phyloP scores from a whole-genome alignment of 2,113 vertebrate species.

The Acinonyx jubatus region DNA sequence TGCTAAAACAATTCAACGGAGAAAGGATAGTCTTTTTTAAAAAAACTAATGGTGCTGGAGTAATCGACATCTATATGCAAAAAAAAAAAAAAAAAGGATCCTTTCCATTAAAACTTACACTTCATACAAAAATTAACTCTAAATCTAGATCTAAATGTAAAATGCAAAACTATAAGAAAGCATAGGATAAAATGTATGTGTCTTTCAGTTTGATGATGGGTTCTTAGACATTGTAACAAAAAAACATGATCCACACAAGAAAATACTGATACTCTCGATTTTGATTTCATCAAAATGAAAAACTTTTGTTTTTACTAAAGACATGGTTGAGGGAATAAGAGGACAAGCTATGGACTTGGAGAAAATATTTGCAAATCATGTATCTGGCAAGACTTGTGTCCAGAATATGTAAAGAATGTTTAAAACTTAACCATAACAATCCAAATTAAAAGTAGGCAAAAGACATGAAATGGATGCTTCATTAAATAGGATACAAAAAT shows the following conservation, averaged over 20 bases:
- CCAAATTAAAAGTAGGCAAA: not conserved
- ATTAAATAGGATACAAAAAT: not conserved
- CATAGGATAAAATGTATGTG: not conserved
- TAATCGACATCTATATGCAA: not conserved
- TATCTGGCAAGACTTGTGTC: not conserved
- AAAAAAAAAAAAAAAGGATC: not conserved
- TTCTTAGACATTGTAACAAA: not conserved
- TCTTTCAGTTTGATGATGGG: not conserved
- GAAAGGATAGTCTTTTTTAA: not conserved
- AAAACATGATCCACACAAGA: not conserved
- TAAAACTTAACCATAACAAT: not conserved
- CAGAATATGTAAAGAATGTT: not conserved
- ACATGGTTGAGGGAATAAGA: not conserved
- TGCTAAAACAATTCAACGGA: not conserved
- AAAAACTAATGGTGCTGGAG: not conserved
- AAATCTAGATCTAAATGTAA: not conserved
- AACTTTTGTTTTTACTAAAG: not conserved
- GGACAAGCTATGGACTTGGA: not conserved
- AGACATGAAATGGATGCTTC: not conserved
- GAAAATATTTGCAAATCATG: not conserved
- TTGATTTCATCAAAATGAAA: slow-evolving; percentile 2
- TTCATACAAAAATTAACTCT: not conserved
- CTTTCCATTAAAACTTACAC: not conserved
- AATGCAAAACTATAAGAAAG: not conserved
- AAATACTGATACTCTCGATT: not conserved